phyloP scores from a whole-genome alignment of 2,888 invertebrate species.

The Drosophila cognata region DNA sequence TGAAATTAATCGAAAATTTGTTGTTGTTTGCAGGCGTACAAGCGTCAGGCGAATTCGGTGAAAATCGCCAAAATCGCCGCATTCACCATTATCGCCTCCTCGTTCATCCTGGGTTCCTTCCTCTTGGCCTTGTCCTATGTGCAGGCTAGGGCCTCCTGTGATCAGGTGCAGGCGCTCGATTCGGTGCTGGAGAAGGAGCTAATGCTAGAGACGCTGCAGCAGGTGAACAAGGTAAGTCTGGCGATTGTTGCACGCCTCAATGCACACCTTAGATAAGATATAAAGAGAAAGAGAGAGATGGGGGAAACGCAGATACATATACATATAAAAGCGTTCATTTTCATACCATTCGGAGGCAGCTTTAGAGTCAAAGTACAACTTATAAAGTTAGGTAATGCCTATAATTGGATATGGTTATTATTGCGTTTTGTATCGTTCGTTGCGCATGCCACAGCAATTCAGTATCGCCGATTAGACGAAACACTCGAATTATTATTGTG shows the following conservation, averaged over 20 bases:
- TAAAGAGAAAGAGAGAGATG: not conserved
- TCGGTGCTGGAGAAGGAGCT: slow-evolving; percentile 89
- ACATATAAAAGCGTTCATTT: slow-evolving; percentile 22
- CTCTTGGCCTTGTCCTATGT: slow-evolving; percentile 94
- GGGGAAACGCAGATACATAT: not conserved
- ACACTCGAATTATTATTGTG: slow-evolving; percentile 60
- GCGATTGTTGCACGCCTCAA: slow-evolving; percentile 47
- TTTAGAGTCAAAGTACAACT: slow-evolving; percentile 19
- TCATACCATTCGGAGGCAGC: slow-evolving; percentile 57
- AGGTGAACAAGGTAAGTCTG: slow-evolving; percentile 87
- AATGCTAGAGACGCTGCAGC: slow-evolving; percentile 89
- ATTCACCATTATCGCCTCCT: slow-evolving; percentile 92
- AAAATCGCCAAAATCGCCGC: slow-evolving; percentile 95
- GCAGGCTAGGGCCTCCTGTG: slow-evolving; percentile 92
- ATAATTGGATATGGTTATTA: slow-evolving; percentile 32
- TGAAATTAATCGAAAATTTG: slow-evolving; percentile 14
- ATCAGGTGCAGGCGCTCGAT: slow-evolving; percentile 89
- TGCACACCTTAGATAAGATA: slow-evolving; percentile 28
- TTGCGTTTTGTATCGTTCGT: slow-evolving; percentile 57
- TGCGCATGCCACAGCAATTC: slow-evolving; percentile 64
- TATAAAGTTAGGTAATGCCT: slow-evolving; percentile 61
- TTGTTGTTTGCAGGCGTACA: slow-evolving; percentile 89
- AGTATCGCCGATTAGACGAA: slow-evolving; percentile 44
- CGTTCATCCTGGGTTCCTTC: slow-evolving; percentile 92
- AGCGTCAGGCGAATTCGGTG: slow-evolving; percentile 90